These are phyloP conservation scores for Mercenaria mercenaria DNA, from an alignment of 1,140 invertebrate species.

Conservation along the genomic window DNA sequence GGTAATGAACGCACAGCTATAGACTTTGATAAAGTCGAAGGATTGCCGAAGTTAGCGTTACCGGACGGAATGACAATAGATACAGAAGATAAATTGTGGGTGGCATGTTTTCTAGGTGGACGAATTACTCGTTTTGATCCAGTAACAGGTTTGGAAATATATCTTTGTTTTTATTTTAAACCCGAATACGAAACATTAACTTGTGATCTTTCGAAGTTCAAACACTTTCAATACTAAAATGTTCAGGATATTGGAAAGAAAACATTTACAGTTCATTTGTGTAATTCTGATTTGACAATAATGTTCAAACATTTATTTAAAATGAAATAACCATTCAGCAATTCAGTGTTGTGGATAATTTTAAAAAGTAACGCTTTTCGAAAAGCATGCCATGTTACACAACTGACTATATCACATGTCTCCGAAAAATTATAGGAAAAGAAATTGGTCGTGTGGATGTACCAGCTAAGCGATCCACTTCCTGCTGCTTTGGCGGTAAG, in stretches of 20 bases:
- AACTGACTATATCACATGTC: too few species aligned
- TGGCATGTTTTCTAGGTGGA: conserved; percentile 73
- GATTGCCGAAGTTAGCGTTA: conserved; percentile 43
- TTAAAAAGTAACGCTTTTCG: too few species aligned
- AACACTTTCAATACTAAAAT: too few species aligned
- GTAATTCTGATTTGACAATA: too few species aligned
- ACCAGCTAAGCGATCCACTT: conserved; percentile 92
- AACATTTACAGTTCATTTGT: too few species aligned
- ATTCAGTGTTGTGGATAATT: too few species aligned
- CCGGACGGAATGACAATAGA: conserved; percentile 88
- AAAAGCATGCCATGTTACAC: too few species aligned
- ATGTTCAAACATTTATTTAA: too few species aligned
- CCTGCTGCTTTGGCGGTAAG: conserved; percentile 92
- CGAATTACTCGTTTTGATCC: conserved; percentile 65
- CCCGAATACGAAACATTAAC: background rate
- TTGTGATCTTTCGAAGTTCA: too few species aligned
- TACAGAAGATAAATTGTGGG: conserved; percentile 83
- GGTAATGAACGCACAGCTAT: conserved; percentile 46
- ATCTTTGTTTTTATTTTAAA: conserved; percentile 86
- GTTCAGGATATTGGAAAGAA: too few species aligned
- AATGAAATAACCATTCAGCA: too few species aligned
- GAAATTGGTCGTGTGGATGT: conserved; percentile 88
- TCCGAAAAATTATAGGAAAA: conserved; percentile 82
- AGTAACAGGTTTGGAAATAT: conserved; percentile 55
- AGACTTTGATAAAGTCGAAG: conserved; percentile 22